A percentile compares a stretch with the other conserved stretches of the same genome.
These are phyloP conservation scores for Amphipyra berbera DNA, from an alignment of 2,888 invertebrate genomes.

Conservation along the genomic window DNA sequence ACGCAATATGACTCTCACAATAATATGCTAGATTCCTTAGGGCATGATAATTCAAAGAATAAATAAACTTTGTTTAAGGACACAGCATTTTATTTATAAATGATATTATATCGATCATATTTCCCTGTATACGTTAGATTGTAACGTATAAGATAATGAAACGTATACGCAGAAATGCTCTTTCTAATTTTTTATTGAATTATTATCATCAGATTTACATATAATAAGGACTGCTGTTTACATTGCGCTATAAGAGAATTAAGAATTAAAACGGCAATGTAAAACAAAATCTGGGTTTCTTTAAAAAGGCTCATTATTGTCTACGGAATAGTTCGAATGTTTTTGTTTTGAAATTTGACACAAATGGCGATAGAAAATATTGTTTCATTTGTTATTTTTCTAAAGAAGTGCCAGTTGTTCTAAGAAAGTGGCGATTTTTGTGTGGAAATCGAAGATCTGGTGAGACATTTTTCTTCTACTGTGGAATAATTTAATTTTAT, in stretches of 20 bases:
- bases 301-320: too few relatives aligned
- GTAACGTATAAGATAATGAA: neutral
- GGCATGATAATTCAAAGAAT: too few relatives aligned
- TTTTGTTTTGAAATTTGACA: constrained; percentile 73
- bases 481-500: constrained; percentile 36
- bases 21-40: too few relatives aligned
- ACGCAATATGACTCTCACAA: neutral
- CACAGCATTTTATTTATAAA: too few relatives aligned
- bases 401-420: constrained; percentile 78
- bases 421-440: constrained; percentile 65
- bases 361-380: constrained; percentile 63
- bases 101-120: too few relatives aligned
- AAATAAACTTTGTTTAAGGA: too few relatives aligned
- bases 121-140: too few relatives aligned
- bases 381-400: constrained; percentile 80
- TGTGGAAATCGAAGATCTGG: constrained; percentile 59
- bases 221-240: constrained; percentile 1
- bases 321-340: constrained; percentile 52
- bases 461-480: constrained; percentile 59
- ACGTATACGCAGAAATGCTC: neutral
- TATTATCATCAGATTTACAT: neutral
- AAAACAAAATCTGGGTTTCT: neutral
- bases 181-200: neutral
- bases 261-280: constrained; percentile 24
- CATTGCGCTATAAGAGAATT: constrained; percentile 23